Conservation (phyloP, 2,888 invertebrate species). For the Ceraclea dissimilis region DNA sequence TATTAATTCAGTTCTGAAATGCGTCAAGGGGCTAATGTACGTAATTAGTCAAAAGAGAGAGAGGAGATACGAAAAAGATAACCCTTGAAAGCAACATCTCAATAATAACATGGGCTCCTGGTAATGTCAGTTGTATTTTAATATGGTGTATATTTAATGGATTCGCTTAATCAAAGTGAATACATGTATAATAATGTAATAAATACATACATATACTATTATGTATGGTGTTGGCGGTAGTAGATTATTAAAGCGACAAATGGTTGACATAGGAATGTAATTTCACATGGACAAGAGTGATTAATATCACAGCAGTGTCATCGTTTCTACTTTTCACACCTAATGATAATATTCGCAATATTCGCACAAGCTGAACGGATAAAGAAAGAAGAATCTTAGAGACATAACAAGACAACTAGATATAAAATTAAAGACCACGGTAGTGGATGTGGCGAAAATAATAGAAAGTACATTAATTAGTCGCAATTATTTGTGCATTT, state of each 20-base stretch:
- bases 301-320: too few species aligned
- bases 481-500: too few species aligned
- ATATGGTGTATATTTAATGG: conserved; percentile 22
- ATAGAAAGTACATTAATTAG: too few species aligned
- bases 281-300: too few species aligned
- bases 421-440: too few species aligned
- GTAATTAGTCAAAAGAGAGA: conserved; percentile 23
- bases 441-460: too few species aligned
- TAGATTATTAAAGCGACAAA: neutral
- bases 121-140: conserved; percentile 15
- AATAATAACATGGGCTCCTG: conserved; percentile 16
- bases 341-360: too few species aligned
- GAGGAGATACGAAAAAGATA: conserved; percentile 16
- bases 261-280: conserved; percentile 2
- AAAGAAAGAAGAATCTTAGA: too few species aligned
- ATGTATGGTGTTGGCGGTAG: neutral
- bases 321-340: too few species aligned
- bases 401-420: too few species aligned
- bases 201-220: neutral
- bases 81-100: conserved; percentile 17
- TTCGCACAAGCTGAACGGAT: too few species aligned
- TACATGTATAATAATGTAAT: neutral
- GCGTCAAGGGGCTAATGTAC: conserved; percentile 24
- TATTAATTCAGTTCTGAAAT: conserved; percentile 20
- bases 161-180: conserved; percentile 20